These are phyloP conservation scores for Crocallis elinguaria DNA, from an alignment of 2,888 invertebrate species.

Conservation along the genomic window DNA sequence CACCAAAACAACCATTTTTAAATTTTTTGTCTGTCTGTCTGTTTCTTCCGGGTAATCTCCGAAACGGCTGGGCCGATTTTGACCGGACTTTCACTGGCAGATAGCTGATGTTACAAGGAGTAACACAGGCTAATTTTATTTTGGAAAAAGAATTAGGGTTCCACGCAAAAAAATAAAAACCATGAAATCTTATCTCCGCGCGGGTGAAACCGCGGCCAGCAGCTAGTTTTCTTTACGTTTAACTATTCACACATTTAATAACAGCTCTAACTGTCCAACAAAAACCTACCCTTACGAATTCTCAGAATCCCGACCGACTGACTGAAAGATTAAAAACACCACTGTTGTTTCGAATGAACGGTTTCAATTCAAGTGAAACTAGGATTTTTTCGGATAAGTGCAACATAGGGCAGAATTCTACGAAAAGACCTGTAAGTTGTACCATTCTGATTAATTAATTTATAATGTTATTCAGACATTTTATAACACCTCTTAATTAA, in stretches of 20 bases:
- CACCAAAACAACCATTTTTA: no score
- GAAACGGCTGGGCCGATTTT: no score
- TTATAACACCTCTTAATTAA: slow-evolving; percentile 9
- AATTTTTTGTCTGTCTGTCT: no score
- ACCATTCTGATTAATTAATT: background rate
- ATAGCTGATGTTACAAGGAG: no score
- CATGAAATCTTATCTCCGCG: no score
- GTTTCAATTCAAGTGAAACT: slow-evolving; percentile 23
- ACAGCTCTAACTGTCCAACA: background rate
- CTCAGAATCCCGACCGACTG: slow-evolving; percentile 36
- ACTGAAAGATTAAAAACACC: slow-evolving; percentile 34
- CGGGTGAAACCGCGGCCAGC: no score
- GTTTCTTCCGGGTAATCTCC: no score
- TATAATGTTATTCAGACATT: slow-evolving; percentile 1
- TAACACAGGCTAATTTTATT: no score
- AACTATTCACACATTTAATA: background rate
- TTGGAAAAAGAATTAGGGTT: no score
- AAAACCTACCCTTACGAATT: slow-evolving; percentile 22
- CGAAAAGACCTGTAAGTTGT: slow-evolving; percentile 3
- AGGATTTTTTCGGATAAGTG: slow-evolving; percentile 24
- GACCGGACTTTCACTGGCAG: no score
- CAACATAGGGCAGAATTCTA: slow-evolving; percentile 15
- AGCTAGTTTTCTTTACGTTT: no score
- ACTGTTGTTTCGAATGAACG: slow-evolving; percentile 22
- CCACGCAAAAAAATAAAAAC: no score